These are phyloP conservation scores for Pelobates cultripes DNA, from an alignment of 2,797 vertebrate genomes.

Conservation along the genomic window DNA sequence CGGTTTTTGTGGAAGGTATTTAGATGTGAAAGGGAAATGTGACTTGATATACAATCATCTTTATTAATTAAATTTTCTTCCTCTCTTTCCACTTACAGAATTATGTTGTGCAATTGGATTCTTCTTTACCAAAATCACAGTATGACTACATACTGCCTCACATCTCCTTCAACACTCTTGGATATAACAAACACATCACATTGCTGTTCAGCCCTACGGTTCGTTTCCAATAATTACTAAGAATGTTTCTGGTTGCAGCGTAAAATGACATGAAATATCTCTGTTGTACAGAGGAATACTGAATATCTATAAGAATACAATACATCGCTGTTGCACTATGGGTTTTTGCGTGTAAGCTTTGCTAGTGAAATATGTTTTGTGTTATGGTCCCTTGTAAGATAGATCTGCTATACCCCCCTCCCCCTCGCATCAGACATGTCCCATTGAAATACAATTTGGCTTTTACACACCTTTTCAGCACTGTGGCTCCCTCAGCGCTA, in stretches of 20 bases:
- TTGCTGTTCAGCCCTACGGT: constrained; percentile 91
- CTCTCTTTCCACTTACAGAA: constrained; percentile 71
- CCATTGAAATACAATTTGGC: no score
- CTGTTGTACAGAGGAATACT: no score
- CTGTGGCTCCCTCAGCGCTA: no score
- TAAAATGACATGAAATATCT: not conserved
- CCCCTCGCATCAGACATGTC: no score
- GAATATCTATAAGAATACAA: no score
- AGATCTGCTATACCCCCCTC: no score
- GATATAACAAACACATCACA: constrained; percentile 93
- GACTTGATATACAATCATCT: not conserved
- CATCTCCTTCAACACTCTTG: constrained; percentile 88
- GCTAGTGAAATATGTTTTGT: no score
- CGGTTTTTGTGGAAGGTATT: not conserved
- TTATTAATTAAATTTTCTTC: constrained; percentile 12
- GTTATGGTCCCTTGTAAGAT: no score
- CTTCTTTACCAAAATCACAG: constrained; percentile 89
- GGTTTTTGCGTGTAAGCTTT: no score
- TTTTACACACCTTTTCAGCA: no score
- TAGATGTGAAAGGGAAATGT: not conserved
- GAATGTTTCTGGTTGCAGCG: not conserved
- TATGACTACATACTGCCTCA: constrained; percentile 92
- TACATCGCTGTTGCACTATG: no score
- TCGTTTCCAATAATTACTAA: constrained; percentile 60
- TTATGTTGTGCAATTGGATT: constrained; percentile 91